A percentile compares a stretch with the other conserved stretches of the same genome.
Conservation (phyloP, 2,113 vertebrate species). For the Anguilla japonica region DNA sequence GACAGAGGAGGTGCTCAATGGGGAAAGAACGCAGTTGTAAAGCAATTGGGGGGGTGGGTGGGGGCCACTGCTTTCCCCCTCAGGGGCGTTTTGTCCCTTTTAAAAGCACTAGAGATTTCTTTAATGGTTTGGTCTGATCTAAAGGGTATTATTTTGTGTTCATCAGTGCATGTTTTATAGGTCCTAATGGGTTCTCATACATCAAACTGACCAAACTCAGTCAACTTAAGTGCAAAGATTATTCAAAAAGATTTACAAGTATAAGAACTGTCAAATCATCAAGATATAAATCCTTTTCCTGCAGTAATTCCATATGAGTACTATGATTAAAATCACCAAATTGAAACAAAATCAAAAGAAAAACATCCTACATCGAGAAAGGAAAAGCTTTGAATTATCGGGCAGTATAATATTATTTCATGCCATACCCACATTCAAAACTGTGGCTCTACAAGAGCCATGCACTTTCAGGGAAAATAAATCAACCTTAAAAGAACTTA, state of each 20-base stretch:
- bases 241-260: background rate
- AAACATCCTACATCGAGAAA: background rate
- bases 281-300: background rate
- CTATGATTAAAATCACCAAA: background rate
- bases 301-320: background rate
- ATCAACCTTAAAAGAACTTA: background rate
- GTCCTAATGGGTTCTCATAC: background rate
- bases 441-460: background rate
- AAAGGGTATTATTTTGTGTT: conserved; percentile 1
- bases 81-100: background rate
- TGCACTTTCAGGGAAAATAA: background rate
- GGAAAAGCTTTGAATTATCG: background rate
- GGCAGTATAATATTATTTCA: background rate
- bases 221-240: background rate
- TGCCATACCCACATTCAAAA: background rate
- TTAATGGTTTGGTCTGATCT: background rate
- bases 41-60: background rate
- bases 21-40: conserved; percentile 56
- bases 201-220: background rate
- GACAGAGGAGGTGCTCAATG: conserved; percentile 49
- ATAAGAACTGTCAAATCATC: background rate
- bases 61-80: background rate
- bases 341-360: conserved; percentile 1
- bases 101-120: background rate
- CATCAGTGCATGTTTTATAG: background rate